Conservation (phyloP, 2,888 invertebrate genomes). For the Calephelis perditalis region DNA sequence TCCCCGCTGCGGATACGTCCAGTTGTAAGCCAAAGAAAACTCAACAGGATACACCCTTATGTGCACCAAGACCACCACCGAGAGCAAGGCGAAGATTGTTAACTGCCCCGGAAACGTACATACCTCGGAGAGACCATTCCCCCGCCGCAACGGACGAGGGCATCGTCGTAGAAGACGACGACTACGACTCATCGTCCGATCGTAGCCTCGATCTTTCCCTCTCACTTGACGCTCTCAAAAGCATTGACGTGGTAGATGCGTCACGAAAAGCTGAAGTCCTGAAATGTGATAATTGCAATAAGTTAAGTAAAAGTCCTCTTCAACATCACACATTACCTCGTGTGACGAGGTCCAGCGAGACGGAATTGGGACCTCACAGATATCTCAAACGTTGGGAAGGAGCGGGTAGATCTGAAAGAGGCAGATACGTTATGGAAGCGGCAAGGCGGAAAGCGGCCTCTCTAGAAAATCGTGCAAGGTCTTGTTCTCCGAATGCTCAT, state of each 20-base stretch:
- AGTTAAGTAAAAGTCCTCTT: slow-evolving; percentile 48
- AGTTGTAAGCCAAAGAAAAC: slow-evolving; percentile 61
- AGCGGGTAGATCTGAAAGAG: slow-evolving; percentile 57
- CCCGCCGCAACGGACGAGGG: slow-evolving; percentile 73
- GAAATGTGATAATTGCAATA: slow-evolving; percentile 69
- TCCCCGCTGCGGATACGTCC: slow-evolving; percentile 78
- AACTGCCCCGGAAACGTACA: slow-evolving; percentile 57
- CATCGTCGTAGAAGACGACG: slow-evolving; percentile 75
- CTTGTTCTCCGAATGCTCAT: slow-evolving; percentile 68
- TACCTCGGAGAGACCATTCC: slow-evolving; percentile 63
- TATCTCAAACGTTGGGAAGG: slow-evolving; percentile 71
- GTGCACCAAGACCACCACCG: slow-evolving; percentile 66
- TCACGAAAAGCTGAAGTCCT: slow-evolving; percentile 62
- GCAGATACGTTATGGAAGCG: slow-evolving; percentile 61
- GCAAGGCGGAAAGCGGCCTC: slow-evolving; percentile 65
- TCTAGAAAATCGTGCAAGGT: slow-evolving; percentile 61
- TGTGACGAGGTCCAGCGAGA: slow-evolving; percentile 51
- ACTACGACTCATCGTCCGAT: slow-evolving; percentile 76
- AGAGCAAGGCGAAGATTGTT: slow-evolving; percentile 63
- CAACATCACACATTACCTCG: slow-evolving; percentile 68
- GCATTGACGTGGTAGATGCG: slow-evolving; percentile 61
- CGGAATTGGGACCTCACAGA: slow-evolving; percentile 61
- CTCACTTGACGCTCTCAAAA: slow-evolving; percentile 70
- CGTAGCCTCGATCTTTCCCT: slow-evolving; percentile 75
- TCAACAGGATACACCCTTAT: slow-evolving; percentile 52